Percentiles rank a stretch among this genome's conserved stretches.
Evolutionary conservation across 2,113 vertebrate species (phyloP).

Genomic region (Ardeotis arabs): DNA sequence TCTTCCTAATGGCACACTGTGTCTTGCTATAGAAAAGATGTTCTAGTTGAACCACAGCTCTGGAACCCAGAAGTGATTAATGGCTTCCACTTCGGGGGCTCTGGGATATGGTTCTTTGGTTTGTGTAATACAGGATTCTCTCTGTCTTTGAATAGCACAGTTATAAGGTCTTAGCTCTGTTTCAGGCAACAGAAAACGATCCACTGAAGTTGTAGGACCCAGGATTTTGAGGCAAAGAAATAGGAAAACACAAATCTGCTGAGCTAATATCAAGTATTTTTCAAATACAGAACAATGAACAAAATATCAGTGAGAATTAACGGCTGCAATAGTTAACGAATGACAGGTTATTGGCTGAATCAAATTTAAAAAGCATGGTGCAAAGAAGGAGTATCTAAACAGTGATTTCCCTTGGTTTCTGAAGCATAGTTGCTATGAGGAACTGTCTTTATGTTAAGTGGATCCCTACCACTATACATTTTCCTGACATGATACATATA

Average conservation of each 20-base stretch:
- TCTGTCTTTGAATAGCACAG: not conserved
- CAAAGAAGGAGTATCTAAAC: not conserved
- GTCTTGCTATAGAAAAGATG: not conserved
- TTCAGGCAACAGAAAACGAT: not conserved
- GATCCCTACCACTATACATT: not conserved
- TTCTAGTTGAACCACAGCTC: not conserved
- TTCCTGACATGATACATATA: not conserved
- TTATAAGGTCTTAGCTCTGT: not conserved
- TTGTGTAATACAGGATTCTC: not conserved
- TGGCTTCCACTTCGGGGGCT: not conserved
- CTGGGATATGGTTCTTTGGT: not conserved
- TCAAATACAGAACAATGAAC: not conserved
- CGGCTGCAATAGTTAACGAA: not conserved
- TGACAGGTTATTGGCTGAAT: not conserved
- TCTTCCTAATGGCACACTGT: not conserved
- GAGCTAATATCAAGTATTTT: not conserved
- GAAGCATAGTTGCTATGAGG: not conserved
- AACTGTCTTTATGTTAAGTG: not conserved
- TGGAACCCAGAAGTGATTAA: not conserved
- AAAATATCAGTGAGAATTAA: not conserved
- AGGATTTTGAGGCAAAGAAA: not conserved
- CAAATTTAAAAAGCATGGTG: not conserved
- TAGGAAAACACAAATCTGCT: not conserved
- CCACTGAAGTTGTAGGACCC: not conserved
- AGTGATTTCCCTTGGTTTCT: not conserved